Percentiles rank a stretch among this genome's conserved stretches.
These are phyloP conservation scores for Enteromius afrohamiltoni DNA, from an alignment of 2,797 vertebrate species.

Conservation along the genomic window DNA sequence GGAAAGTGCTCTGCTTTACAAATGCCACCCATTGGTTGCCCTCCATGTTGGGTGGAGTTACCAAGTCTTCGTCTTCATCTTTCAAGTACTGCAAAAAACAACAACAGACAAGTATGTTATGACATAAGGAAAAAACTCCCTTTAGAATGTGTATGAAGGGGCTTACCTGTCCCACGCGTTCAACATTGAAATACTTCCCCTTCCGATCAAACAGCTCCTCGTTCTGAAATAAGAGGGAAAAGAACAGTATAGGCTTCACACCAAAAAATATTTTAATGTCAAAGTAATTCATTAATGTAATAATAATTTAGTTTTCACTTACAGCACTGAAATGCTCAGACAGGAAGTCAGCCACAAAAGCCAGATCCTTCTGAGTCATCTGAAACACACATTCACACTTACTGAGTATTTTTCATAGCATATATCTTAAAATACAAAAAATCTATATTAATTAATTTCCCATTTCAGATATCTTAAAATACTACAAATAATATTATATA, in stretches of 20 bases:
- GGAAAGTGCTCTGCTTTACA: conserved; percentile 85
- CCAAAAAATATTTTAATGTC: neutral
- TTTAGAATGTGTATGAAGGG: neutral
- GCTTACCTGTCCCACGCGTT: conserved; percentile 95
- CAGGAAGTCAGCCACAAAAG: conserved; percentile 97
- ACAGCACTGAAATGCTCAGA: conserved; percentile 98
- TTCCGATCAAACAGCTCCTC: conserved; percentile 96
- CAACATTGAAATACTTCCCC: conserved; percentile 98
- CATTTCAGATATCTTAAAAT: conserved; percentile 19
- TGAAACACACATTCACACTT: conserved; percentile 63
- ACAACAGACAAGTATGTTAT: conserved; percentile 2
- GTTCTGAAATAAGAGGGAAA: conserved; percentile 76
- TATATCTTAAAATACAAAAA: neutral
- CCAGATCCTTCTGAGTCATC: conserved; percentile 99
- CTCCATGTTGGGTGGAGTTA: conserved; percentile 92
- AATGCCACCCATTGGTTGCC: conserved; percentile 98
- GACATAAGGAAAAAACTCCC: neutral
- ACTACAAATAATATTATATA: neutral
- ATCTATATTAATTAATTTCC: too few relatives aligned
- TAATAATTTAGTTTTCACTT: conserved; percentile 48
- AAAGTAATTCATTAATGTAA: neutral
- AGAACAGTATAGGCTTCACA: neutral
- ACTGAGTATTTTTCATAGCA: neutral
- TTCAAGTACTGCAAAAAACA: conserved; percentile 87
- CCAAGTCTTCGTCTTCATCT: conserved; percentile 96